Evolutionary conservation across 2,888 invertebrate genomes (phyloP).

Genomic region (Artemia sinica): DNA sequence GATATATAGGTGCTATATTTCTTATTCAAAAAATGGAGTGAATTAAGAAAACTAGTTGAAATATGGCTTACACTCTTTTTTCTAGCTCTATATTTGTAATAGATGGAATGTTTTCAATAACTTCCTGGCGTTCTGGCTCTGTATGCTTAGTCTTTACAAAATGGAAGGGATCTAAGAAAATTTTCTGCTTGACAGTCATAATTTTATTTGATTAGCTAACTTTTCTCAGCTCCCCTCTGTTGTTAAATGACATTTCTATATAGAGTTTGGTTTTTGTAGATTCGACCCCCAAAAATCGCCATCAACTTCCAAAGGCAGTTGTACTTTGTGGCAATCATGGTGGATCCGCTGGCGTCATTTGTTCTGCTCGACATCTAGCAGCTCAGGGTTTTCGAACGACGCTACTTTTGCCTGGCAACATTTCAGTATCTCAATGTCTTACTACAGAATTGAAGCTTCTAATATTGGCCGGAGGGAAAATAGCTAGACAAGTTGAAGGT

Average conservation of each 20-base stretch:
- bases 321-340: slow-evolving; percentile 52
- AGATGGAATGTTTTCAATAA: background rate
- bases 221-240: too few relatives aligned
- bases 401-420: slow-evolving; percentile 38
- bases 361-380: slow-evolving; percentile 53
- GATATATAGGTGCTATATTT: too few relatives aligned
- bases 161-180: background rate
- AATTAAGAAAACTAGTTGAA: too few relatives aligned
- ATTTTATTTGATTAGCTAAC: too few relatives aligned
- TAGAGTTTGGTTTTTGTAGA: slow-evolving; percentile 29
- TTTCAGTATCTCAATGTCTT: background rate
- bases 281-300: slow-evolving; percentile 62
- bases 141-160: too few relatives aligned
- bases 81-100: slow-evolving; percentile 8
- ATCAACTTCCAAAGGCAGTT: slow-evolving; percentile 67
- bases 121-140: too few relatives aligned
- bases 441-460: background rate
- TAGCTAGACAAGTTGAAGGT: background rate
- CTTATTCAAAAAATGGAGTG: too few relatives aligned
- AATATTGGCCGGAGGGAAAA: background rate
- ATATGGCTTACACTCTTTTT: too few relatives aligned
- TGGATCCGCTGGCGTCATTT: slow-evolving; percentile 49
- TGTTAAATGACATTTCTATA: too few relatives aligned
- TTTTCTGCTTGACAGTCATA: background rate
- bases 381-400: slow-evolving; percentile 59